phyloP scores from a whole-genome alignment of 2,888 invertebrate species.

The Megamerina dolium region DNA sequence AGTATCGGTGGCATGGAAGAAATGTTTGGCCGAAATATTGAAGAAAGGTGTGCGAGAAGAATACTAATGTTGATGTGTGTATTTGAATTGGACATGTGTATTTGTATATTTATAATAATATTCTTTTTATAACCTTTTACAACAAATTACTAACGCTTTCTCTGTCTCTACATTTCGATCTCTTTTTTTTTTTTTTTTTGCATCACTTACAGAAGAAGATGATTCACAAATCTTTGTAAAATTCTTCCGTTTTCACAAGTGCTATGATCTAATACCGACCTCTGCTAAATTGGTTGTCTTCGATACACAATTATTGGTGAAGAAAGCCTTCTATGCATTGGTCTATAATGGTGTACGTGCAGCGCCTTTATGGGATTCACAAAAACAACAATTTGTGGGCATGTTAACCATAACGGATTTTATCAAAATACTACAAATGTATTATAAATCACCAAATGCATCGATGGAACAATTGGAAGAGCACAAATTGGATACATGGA shows the following conservation, averaged over 20 bases:
- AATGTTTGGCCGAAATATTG: conserved; percentile 67
- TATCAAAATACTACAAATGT: conserved; percentile 96
- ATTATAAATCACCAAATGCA: conserved; percentile 88
- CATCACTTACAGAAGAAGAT: conserved; percentile 73
- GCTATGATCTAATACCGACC: conserved; percentile 98
- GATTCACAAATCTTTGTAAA: conserved; percentile 96
- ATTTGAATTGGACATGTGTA: no score
- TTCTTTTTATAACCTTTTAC: neutral
- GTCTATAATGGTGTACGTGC: conserved; percentile 98
- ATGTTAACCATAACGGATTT: conserved; percentile 99
- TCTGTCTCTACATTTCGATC: neutral
- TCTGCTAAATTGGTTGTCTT: conserved; percentile 99
- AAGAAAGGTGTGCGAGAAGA: conserved; percentile 53
- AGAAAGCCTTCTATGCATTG: conserved; percentile 98
- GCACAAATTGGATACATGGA: conserved; percentile 94
- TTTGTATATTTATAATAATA: neutral
- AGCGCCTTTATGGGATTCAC: conserved; percentile 95
- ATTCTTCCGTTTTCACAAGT: conserved; percentile 99
- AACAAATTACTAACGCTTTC: neutral
- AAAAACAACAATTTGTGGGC: conserved; percentile 87
- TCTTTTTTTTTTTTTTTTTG: conserved; percentile 5
- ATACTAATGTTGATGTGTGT: no score
- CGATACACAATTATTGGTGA: conserved; percentile 95
- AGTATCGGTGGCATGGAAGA: conserved; percentile 70
- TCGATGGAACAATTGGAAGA: conserved; percentile 96